Base-by-base conservation (phyloP, 2,797 vertebrate species). In the Diplodus sargus region DNA sequence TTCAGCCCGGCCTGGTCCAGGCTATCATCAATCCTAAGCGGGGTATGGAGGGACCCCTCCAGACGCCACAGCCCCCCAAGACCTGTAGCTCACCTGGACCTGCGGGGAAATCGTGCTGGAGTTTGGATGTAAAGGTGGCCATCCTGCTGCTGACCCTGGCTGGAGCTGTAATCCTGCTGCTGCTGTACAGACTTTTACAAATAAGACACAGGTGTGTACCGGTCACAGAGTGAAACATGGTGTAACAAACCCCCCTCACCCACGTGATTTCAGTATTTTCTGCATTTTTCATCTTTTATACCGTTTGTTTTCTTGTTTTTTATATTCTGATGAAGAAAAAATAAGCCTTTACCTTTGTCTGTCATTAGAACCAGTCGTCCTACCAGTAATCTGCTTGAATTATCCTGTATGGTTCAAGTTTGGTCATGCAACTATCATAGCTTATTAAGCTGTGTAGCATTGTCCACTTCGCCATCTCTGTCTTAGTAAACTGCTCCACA, bases 111-210 rank as follows among this genome's bases (percentile, higher is more conserved):
- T 42, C 73, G 0, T 93, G 93, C 82, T 91, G 87, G 91, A 85
- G 63, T 67, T 48, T 92, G 39, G 93, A 95, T n/a, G 28, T 87
- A 58, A 90, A 82, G 49, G 70, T 94, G 66, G 85, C 78, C 0
- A 45, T 94, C 42, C 48, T 94, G 16, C 84, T 96, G 74, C 54
- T 92, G 81, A 88, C 88, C 10, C 23, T 95, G 48, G 94, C 93
- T 25, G 95, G 90, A 76, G 87, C 90, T 4, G 47, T 94, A 6
- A 92, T 96, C 69, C 87, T 96, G 66, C 81, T 91, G 47, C 91
- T 96, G 70, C 77, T 96, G 4, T 95, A 93, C 79, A 87, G 84
- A 48, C 88, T 95, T 3, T 68, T 96, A 18, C 87, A 91, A 87
- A 87, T 95, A 18, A 89, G 92, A 70, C 93, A 95, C 89, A 94